Base-by-base conservation (phyloP, 2,888 invertebrate genomes). In the Trichogramma evanescens region DNA sequence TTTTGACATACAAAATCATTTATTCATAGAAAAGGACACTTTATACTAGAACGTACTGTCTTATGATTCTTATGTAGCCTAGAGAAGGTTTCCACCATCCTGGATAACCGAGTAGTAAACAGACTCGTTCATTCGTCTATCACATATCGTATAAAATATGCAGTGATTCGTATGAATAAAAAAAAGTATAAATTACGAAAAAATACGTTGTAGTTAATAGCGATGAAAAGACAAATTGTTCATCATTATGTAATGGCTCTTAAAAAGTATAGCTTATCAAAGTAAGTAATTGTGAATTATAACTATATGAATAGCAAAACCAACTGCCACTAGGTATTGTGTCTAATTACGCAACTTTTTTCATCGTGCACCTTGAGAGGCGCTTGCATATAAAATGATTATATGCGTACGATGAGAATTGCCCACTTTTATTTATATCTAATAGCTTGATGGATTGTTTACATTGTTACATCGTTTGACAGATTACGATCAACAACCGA, bases 11-110 rank as follows among this genome's bases (percentile, higher is more conserved):
- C 72, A 74, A 74, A 74, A 74, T 74, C 71, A 69, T 74, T 74
- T 74, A 74, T 74, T 74, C 69, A 71, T 74, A 73, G 73, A 74
- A 74, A 73, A 74, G 74, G 74, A 74, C 74, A 74, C 74, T 74
- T 74, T 74, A 74, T 74, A 73, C 74, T 73, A 73, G 71, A 71
- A 73, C 70, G 70, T 74, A 73, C 72, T 71, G 71, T 71, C 70
- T 70, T 74, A 70, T 61, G 56, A 59, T 63, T 45, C 61, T 66
- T 71, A 69, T 71, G 64, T 68, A 72, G 66, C 69, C 26, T 26
- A 26, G 26, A 26, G 26, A 26, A 26, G 26, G 26, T 26, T 26
- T 26, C 26, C 26, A 26, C 26, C 26, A 26, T 26, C 26, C 67
- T 69, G 70, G 62, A 70, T 66, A 66, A 67, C 67, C 70, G 66